Evolutionary conservation across 1,140 invertebrate genomes (phyloP), one percentile per base, ranked within the genome.

Genomic region (Drosophila ficusphila): DNA sequence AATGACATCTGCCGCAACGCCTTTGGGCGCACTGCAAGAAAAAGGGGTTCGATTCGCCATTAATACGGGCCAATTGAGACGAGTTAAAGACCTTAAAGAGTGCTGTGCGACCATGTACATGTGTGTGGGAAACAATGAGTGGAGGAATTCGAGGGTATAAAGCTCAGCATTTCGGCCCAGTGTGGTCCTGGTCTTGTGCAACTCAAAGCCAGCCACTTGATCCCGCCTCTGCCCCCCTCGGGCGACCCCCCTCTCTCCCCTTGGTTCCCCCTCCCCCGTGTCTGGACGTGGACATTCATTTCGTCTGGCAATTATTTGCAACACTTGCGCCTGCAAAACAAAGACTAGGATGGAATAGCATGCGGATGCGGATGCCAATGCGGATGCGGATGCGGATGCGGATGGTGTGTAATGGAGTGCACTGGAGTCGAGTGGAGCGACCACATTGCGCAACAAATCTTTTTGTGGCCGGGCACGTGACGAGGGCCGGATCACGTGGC

Each of bases 241-340:
- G 14, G n/a, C n/a, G n/a, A n/a, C 34, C 3, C 21, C 16, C 7
- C 7, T 4, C 12, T 1, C n/a, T 3, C 31, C 11, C 41, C 18
- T n/a, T 21, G 23, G 4, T 12, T 4, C 11, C 2, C 19, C 11
- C 8, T 29, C 41, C 27, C 53, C 19, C 25, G 61, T 42, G 64
- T 68, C 64, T 68, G 64, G 61, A 52, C 42, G 47, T 73, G 69
- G 65, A 69, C 70, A 72, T 72, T 72, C 68, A 62, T 60, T 62
- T 49, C 69, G 69, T 73, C 69, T 73, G 69, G 69, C 68, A 72
- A 72, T 72, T 72, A 72, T 72, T 72, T 72, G 69, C 68, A 72
- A 72, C 69, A 72, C 69, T 72, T 72, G 68, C 69, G 42, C 57
- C 48, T 39, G 58, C 41, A 42, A 60, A 60, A 72, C 67, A 72